Evolutionary conservation across 1,140 invertebrate genomes (phyloP).

Genomic region (Wiebesia pumilae): DNA sequence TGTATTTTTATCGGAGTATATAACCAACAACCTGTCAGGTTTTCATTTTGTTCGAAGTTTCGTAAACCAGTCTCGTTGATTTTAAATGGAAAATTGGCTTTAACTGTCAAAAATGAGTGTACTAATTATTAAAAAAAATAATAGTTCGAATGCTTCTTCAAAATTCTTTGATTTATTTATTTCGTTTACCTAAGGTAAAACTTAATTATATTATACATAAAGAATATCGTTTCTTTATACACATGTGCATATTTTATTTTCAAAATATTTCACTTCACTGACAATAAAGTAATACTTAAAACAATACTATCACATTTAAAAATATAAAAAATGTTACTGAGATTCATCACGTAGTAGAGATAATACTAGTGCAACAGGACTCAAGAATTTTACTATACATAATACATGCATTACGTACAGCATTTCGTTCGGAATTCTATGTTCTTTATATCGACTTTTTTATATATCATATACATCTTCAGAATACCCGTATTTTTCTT

Average conservation of each 20-base stretch:
- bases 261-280: neutral
- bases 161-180: too few relatives aligned
- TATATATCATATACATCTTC: neutral
- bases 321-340: neutral
- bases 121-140: too few relatives aligned
- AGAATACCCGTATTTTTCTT: neutral
- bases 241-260: neutral
- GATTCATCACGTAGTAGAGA: neutral
- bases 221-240: neutral
- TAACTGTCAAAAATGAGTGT: too few relatives aligned
- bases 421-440: neutral
- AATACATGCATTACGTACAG: neutral
- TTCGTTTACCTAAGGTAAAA: neutral
- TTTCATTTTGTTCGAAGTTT: too few relatives aligned
- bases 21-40: too few relatives aligned
- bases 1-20: too few relatives aligned
- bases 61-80: too few relatives aligned
- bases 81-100: too few relatives aligned
- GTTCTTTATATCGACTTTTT: neutral
- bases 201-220: neutral
- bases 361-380: neutral
- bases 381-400: neutral
- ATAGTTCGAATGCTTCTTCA: too few relatives aligned
- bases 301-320: neutral
- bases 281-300: neutral